Base-by-base conservation (phyloP, 2,113 vertebrate species). In the Seriola rivoliana region DNA sequence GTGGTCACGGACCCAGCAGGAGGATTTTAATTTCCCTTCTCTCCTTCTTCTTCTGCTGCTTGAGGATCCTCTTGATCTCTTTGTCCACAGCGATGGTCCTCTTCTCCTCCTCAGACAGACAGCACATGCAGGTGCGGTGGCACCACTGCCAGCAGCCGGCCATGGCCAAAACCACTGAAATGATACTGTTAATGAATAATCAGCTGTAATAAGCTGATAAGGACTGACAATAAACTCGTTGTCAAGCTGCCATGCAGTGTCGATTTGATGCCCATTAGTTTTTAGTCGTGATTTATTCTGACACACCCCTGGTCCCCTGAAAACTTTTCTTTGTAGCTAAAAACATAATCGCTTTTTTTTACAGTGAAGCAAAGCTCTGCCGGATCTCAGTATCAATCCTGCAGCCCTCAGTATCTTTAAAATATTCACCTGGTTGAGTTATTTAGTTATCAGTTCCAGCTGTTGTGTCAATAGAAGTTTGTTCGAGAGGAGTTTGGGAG, bases 11-110 rank as follows among this genome's bases (percentile, higher is more conserved):
- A 97, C 97, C 97, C 12, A 97, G 80, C n/a, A 98, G 87, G 19
- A 98, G 95, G 36, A 98, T 89, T 89, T 98, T 98, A 4, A 98
- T 93, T 79, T 97, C 96, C 25, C 66, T 92, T 0, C 91, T 93
- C 62, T 97, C 95, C 36, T 85, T 91, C 69, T 93, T 96, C 88
- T 97, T 97, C 91, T 97, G 96, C 0, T 95, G 89, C 29, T 93
- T 89, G 3, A 97, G 95, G 52, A 96, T 93, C 81, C 78, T 94
- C 87, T 92, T 86, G 67, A 98, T 98, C 88, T 97, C 95, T 52
- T 93, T 95, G 94, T 97, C 94, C 42, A 97, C 91, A 0, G 86
- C 88, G 3, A 95, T 57, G 0, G 84, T 88, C 0, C 67, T 90
- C 87, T 94, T 96, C 80, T 97, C 96, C 0, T 98, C 97, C 70